phyloP scores from a whole-genome alignment of 2,888 invertebrate genomes.

The Yponomeuta malinellus region DNA sequence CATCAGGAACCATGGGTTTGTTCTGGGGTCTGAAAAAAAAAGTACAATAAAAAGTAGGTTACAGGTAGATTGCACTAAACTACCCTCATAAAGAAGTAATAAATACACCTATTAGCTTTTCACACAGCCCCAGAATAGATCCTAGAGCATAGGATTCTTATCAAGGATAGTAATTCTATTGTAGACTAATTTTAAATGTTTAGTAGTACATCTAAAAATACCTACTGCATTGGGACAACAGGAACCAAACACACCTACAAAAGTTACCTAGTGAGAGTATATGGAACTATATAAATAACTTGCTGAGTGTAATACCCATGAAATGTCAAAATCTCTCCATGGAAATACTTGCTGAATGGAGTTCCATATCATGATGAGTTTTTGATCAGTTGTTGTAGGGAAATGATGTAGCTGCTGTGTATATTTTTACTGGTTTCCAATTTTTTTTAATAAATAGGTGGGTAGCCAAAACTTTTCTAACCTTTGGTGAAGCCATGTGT shows the following conservation, averaged over 20 bases:
- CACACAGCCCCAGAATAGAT: too few species aligned
- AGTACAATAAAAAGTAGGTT: conserved; percentile 23
- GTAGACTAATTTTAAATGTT: background rate
- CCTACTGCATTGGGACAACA: conserved; percentile 23
- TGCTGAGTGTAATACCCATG: background rate
- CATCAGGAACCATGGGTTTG: conserved; percentile 95
- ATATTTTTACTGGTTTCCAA: too few species aligned
- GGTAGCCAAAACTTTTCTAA: background rate
- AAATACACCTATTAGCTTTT: too few species aligned
- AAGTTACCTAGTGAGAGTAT: background rate
- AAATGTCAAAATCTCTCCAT: background rate
- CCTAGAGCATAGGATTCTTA: too few species aligned
- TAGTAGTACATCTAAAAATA: conserved; percentile 45
- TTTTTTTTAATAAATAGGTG: too few species aligned
- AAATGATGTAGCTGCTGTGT: background rate
- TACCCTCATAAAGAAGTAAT: background rate
- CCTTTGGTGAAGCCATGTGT: background rate
- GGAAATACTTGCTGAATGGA: too few species aligned
- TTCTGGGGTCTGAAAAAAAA: conserved; percentile 84
- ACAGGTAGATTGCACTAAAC: background rate
- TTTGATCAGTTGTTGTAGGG: too few species aligned
- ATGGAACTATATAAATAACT: conserved; percentile 2
- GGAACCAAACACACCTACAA: conserved; percentile 22
- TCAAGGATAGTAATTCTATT: background rate
- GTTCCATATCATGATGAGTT: too few species aligned